Conservation (phyloP, 1,140 invertebrate genomes). For the Anoplolepis gracilipes region DNA sequence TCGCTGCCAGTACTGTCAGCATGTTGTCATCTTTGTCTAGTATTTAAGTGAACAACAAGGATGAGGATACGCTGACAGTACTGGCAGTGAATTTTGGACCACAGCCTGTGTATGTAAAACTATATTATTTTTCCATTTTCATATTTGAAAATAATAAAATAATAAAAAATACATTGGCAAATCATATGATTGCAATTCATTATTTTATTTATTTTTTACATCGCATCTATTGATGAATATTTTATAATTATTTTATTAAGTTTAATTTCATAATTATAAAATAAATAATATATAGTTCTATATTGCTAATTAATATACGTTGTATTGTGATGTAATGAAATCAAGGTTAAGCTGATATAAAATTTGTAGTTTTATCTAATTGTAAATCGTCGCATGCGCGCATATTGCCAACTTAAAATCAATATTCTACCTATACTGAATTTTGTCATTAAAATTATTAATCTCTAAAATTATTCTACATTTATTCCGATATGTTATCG, state of each 20-base stretch:
- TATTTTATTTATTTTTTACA: too few relatives aligned
- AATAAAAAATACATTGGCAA: neutral
- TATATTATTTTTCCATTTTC: neutral
- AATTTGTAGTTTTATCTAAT: conserved; percentile 1
- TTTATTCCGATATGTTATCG: neutral
- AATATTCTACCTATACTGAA: neutral
- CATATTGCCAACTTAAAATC: neutral
- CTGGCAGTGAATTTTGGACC: too few relatives aligned
- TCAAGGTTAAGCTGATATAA: neutral
- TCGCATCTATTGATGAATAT: neutral
- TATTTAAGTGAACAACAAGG: too few relatives aligned
- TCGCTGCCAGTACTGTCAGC: too few relatives aligned
- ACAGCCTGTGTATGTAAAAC: neutral
- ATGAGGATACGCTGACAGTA: too few relatives aligned
- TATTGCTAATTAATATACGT: neutral
- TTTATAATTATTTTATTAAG: neutral
- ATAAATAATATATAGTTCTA: neutral
- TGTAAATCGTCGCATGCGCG: neutral
- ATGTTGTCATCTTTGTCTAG: too few relatives aligned
- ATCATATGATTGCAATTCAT: neutral
- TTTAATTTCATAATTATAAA: neutral
- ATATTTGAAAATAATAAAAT: neutral
- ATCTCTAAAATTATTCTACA: neutral
- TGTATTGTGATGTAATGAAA: neutral
- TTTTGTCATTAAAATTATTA: neutral